phyloP scores from a whole-genome alignment of 2,797 vertebrate species.

The Lacerta agilis region DNA sequence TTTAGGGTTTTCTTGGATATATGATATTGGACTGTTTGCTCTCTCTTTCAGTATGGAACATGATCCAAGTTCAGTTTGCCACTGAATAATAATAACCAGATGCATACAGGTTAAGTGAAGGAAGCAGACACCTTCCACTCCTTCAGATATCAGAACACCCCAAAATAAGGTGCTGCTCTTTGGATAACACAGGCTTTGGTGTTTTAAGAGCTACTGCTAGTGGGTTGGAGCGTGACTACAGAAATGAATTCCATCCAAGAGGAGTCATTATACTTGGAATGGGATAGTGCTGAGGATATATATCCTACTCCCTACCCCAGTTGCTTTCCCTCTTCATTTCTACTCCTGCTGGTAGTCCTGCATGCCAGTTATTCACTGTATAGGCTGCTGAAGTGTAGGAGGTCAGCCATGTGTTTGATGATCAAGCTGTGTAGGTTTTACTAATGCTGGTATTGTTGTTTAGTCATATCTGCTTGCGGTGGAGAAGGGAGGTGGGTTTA shows the following conservation, averaged over 20 bases:
- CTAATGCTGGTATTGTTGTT: neutral
- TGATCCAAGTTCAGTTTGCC: neutral
- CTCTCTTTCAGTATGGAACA: neutral
- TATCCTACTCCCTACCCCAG: neutral
- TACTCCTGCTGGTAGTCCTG: neutral
- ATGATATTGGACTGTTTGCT: neutral
- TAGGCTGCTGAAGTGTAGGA: conserved; percentile 10
- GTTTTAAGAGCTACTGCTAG: neutral
- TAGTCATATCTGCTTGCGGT: conserved; percentile 7
- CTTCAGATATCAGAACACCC: neutral
- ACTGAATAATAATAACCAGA: neutral
- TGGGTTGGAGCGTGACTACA: neutral
- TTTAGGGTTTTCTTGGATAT: neutral
- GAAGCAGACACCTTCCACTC: neutral
- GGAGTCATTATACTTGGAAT: neutral
- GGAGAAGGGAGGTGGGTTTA: neutral
- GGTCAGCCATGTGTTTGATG: conserved; percentile 12
- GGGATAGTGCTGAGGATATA: neutral
- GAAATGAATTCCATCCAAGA: neutral
- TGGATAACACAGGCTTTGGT: neutral
- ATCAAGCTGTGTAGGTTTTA: conserved; percentile 20
- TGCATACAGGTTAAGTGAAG: neutral
- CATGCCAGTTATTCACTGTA: neutral
- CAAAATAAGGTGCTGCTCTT: neutral
- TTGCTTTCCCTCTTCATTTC: neutral